Evolutionary conservation across 2,888 invertebrate species (phyloP).

Genomic region (Pammene fasciana): DNA sequence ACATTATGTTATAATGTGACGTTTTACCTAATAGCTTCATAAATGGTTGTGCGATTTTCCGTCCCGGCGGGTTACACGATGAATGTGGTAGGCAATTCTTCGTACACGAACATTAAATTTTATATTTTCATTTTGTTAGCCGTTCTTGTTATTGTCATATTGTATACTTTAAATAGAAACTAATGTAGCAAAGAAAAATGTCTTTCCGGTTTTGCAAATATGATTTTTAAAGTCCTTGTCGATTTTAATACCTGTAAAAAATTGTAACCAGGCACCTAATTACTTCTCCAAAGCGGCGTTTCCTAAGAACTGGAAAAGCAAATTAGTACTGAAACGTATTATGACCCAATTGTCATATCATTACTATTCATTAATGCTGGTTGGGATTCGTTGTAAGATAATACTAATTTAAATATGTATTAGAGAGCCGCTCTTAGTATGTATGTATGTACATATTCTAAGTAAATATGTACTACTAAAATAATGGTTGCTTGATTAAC

Average conservation of each 20-base stretch:
- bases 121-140: slow-evolving; percentile 4
- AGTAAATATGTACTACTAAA: neutral
- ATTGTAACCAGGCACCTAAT: neutral
- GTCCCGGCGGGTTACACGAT: slow-evolving; percentile 9
- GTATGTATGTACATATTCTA: no score
- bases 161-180: no score
- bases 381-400: neutral
- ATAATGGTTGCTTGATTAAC: neutral
- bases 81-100: neutral
- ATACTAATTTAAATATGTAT: neutral
- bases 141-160: neutral
- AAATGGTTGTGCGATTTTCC: slow-evolving; percentile 29
- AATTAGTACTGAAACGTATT: neutral
- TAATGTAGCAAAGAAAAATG: no score
- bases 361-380: neutral
- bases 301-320: neutral
- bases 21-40: slow-evolving; percentile 30
- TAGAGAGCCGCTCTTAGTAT: neutral
- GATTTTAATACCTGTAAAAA: no score
- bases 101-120: neutral
- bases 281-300: neutral
- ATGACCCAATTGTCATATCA: neutral
- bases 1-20: slow-evolving; percentile 36
- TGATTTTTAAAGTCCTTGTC: no score
- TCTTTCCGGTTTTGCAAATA: no score